Percentiles rank a stretch among this genome's conserved stretches.
Evolutionary conservation across 2,797 vertebrate genomes (phyloP).

Genomic region (Heteromormyrus szaboi): DNA sequence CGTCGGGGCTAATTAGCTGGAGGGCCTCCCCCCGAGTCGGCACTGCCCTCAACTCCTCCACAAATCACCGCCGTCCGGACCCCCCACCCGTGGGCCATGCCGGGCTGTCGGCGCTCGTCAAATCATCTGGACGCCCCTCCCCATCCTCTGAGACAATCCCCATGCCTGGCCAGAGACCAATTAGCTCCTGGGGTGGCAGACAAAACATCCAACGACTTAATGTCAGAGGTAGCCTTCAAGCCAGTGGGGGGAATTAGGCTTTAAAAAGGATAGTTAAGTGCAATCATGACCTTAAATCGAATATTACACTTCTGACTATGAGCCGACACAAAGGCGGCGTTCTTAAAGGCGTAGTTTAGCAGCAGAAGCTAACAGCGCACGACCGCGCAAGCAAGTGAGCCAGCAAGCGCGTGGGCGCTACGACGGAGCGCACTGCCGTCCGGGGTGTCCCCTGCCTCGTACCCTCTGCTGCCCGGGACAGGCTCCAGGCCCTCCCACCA

Average conservation of each 20-base stretch:
- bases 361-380: background rate
- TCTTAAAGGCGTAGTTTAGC: background rate
- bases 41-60: background rate
- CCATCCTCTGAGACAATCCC: background rate
- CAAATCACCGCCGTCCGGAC: background rate
- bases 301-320: background rate
- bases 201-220: background rate
- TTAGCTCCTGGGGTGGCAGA: background rate
- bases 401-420: background rate
- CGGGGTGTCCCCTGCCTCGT: background rate
- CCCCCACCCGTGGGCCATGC: background rate
- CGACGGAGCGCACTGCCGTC: background rate
- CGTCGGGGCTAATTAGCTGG: slow-evolving; percentile 5
- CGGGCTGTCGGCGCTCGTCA: background rate
- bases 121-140: background rate
- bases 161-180: background rate
- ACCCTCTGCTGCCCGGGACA: background rate
- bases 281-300: background rate
- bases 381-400: background rate
- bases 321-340: background rate
- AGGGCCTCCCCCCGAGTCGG: background rate
- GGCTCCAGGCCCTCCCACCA: background rate
- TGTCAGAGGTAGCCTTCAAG: background rate
- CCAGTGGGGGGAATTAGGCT: background rate
- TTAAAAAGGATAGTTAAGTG: background rate